Conservation (phyloP, 2,113 vertebrate species). For the Cichladusa arquata region DNA sequence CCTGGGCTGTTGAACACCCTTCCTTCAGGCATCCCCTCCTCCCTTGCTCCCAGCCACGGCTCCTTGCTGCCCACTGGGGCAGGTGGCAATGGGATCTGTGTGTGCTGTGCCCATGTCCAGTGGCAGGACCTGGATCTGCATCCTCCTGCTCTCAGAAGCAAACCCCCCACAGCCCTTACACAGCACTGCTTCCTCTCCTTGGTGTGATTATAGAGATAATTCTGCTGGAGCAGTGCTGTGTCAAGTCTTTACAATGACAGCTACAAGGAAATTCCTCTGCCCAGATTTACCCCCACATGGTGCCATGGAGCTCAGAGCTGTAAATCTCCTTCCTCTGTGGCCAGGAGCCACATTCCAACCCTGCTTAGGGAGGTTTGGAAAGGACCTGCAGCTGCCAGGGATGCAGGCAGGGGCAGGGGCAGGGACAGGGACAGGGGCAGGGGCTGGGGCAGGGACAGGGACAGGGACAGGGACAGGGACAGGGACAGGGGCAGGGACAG, state of each 20-base stretch:
- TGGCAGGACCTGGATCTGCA: not conserved
- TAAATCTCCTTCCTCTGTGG: not conserved
- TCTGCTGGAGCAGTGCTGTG: not conserved
- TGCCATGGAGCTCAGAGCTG: not conserved
- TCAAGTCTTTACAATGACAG: not conserved
- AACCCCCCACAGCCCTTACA: not conserved
- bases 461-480: not conserved
- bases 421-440: not conserved
- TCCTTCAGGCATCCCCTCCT: not conserved
- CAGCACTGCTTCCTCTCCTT: not conserved
- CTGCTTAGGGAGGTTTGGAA: not conserved
- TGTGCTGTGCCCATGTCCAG: accelerated
- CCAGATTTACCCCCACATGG: not conserved
- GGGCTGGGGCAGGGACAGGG: not conserved
- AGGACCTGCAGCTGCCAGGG: not conserved
- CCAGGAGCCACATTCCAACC: not conserved
- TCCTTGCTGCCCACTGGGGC: accelerated
- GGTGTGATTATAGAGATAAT: not conserved
- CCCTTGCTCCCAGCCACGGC: accelerated
- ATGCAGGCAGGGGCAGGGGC: not conserved
- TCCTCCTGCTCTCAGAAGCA: not conserved
- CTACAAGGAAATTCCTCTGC: not conserved
- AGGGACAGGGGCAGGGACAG: no score
- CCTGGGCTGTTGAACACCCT: accelerated
- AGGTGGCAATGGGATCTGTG: accelerated